A percentile compares a stretch with the other conserved stretches of the same genome.
phyloP scores from a whole-genome alignment of 2,888 invertebrate species.

The Xanthorhoe spadicearia region DNA sequence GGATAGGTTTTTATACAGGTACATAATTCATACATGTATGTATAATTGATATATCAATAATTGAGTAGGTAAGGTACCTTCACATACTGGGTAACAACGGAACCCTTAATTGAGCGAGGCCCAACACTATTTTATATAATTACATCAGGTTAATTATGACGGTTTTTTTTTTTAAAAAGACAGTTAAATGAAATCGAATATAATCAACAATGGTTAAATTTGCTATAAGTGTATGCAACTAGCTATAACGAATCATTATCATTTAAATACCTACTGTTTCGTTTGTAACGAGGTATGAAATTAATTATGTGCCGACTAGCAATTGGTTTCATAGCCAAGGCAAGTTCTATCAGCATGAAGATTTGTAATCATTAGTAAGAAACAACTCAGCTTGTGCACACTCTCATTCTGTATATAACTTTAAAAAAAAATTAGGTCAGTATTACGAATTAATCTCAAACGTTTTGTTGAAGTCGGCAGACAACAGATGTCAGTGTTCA shows the following conservation, averaged over 20 bases:
- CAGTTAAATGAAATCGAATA: too few relatives aligned
- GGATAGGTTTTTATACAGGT: too few relatives aligned
- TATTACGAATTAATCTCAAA: slow-evolving; percentile 21
- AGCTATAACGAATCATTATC: not conserved
- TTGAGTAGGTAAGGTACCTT: too few relatives aligned
- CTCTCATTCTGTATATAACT: not conserved
- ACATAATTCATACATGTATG: too few relatives aligned
- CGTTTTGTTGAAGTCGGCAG: slow-evolving; percentile 11
- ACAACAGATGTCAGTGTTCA: slow-evolving; percentile 68
- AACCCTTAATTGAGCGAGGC: too few relatives aligned
- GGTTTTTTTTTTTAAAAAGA: too few relatives aligned
- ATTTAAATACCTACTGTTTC: not conserved
- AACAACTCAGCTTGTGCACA: not conserved
- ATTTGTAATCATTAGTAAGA: not conserved
- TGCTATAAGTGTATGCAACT: not conserved
- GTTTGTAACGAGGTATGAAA: not conserved
- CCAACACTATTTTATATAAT: too few relatives aligned
- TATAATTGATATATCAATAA: too few relatives aligned
- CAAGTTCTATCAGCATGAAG: not conserved
- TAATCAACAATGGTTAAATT: not conserved
- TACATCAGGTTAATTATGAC: too few relatives aligned
- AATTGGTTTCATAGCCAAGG: not conserved
- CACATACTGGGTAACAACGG: too few relatives aligned
- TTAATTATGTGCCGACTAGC: not conserved
- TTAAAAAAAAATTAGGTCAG: slow-evolving; percentile 18